Percentiles rank a stretch among this genome's conserved stretches.
Conservation (phyloP, 1,140 invertebrate species). For the Epicauta chinensis region DNA sequence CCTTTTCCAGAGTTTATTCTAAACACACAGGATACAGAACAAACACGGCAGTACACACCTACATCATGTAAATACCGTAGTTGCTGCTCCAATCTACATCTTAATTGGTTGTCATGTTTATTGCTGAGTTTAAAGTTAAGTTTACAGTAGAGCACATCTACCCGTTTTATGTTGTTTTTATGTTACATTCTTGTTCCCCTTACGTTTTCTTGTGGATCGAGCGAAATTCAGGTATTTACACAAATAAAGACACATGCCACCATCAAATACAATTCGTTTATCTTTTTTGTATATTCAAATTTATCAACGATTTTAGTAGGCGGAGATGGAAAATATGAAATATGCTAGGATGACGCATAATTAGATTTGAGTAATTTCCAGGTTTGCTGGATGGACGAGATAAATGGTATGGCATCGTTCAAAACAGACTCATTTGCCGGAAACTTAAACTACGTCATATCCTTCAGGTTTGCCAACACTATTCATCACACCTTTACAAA, state of each 20-base stretch:
- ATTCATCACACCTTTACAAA: slow-evolving; percentile 22
- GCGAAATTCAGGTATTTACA: too few species aligned
- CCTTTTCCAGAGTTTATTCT: slow-evolving; percentile 36
- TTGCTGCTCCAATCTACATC: slow-evolving; percentile 40
- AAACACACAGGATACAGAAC: slow-evolving; percentile 35
- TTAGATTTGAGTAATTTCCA: slow-evolving; percentile 1
- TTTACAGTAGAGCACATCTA: slow-evolving; percentile 21
- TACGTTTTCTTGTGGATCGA: too few species aligned
- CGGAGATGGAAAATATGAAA: too few species aligned
- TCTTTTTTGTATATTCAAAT: too few species aligned
- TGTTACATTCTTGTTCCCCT: slow-evolving; percentile 6
- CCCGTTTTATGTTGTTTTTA: slow-evolving; percentile 31
- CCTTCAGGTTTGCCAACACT: slow-evolving; percentile 27
- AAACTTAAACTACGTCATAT: slow-evolving; percentile 24
- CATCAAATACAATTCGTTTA: too few species aligned
- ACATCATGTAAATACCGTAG: slow-evolving; percentile 36
- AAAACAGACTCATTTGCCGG: slow-evolving; percentile 22
- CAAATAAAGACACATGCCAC: too few species aligned
- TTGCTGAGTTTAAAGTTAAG: slow-evolving; percentile 36
- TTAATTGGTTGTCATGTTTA: slow-evolving; percentile 45
- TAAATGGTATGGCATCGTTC: slow-evolving; percentile 11
- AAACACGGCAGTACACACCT: slow-evolving; percentile 37
- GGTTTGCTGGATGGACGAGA: slow-evolving; percentile 1
- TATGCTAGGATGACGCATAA: neutral
- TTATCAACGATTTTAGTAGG: too few species aligned